Percentiles rank a stretch among this genome's conserved stretches.
Evolutionary conservation across 2,888 invertebrate genomes (phyloP).

Genomic region (Cancer borealis): DNA sequence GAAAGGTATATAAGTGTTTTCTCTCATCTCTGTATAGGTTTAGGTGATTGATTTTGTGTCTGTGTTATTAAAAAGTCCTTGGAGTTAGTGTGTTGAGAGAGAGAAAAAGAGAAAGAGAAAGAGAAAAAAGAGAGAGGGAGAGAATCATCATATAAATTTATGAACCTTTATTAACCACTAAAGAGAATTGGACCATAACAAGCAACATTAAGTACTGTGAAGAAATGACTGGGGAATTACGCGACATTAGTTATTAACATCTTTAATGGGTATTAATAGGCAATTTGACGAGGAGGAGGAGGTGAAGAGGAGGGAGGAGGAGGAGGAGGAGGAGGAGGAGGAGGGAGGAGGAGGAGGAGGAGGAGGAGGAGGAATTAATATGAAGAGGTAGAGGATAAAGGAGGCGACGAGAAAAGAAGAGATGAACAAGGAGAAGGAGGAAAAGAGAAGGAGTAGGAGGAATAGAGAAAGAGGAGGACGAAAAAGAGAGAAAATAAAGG

Average conservation of each 20-base stretch:
- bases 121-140: slow-evolving; percentile 26
- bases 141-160: neutral
- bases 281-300: slow-evolving; percentile 1
- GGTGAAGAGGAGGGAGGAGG: neutral
- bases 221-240: slow-evolving; percentile 4
- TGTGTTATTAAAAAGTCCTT: too few relatives aligned
- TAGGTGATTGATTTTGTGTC: too few relatives aligned
- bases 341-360: neutral
- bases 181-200: neutral
- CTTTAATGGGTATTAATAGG: slow-evolving; percentile 2
- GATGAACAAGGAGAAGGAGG: too few relatives aligned
- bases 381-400: neutral
- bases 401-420: too few relatives aligned
- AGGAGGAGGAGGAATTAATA: neutral
- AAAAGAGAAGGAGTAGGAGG: neutral
- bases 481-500: neutral
- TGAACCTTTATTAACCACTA: neutral
- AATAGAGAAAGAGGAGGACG: neutral
- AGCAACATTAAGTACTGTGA: slow-evolving; percentile 8
- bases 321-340: neutral
- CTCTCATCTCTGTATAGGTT: too few relatives aligned
- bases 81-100: too few relatives aligned
- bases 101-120: slow-evolving; percentile 17
- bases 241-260: neutral
- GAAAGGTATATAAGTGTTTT: too few relatives aligned